Evolutionary conservation across 2,888 invertebrate genomes (phyloP), one percentile per base, ranked within the genome.

Genomic region (Acholoe squamosa): DNA sequence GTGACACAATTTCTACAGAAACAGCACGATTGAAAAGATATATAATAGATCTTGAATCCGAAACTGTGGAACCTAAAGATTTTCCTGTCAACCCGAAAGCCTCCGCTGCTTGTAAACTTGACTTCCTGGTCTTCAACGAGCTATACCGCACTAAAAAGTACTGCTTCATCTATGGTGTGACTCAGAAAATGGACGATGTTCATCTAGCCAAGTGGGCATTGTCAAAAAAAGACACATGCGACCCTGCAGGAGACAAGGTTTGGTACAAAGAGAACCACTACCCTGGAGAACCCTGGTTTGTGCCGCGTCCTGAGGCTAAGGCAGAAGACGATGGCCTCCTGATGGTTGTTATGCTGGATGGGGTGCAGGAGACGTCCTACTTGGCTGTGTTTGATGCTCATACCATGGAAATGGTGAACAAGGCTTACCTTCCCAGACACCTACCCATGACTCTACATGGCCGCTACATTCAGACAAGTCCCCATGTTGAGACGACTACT

Each of bases 81-180:
- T 94, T 94, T 80, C 61, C 80, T 14, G 93, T 95, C n/a, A 91
- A 94, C 89, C 67, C 95, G 0, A 10, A 19, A 0, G 19, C 0
- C 12, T 91, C 93, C 12, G 94, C 93, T 89, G 91, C 94, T 0
- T 84, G 90, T 28, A 91, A 89, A 10, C 90, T 95, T 10, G 95
- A 95, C 90, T 92, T 95, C 93, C 95, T 95, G 16, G 93, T 93
- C 0, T 94, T 95, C 76, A 95, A 95, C 90, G 94, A 94, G 92
- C 54, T 92, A 1, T 94, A 92, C 91, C 93, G 95, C 16, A 92
- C 92, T 31, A 90, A 91, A 16, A 91, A 90, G 12, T 94, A 95
- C 90, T 95, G 95, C 91, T 94, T 90, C 92, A 93, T 94, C 31
- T 95, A 94, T 84, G 95, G 95, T 0, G 86, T 94, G 12, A 94